These are phyloP conservation scores for Colossoma macropomum DNA, from an alignment of 2,113 vertebrate species.

Conservation along the genomic window DNA sequence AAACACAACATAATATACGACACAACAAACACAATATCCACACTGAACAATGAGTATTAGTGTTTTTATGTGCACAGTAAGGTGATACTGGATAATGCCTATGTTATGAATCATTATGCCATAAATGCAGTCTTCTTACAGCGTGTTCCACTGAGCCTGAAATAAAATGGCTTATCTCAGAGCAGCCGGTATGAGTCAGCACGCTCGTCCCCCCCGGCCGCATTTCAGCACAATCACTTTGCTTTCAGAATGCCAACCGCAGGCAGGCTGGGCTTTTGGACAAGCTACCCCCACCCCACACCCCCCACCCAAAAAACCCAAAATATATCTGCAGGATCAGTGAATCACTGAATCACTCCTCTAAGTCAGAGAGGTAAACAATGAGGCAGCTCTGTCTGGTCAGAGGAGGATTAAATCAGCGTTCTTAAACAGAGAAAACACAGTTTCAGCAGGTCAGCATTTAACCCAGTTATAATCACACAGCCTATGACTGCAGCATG, in stretches of 20 bases:
- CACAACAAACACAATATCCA: too few relatives aligned
- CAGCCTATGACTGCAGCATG: not conserved
- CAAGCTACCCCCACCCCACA: not conserved
- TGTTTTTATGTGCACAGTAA: not conserved
- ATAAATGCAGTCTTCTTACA: not conserved
- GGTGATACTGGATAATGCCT: not conserved
- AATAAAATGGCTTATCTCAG: slow-evolving; percentile 19
- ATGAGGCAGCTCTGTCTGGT: not conserved
- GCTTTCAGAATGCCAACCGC: not conserved
- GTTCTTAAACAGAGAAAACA: too few relatives aligned
- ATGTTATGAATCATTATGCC: not conserved
- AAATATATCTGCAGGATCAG: not conserved
- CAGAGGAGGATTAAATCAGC: not conserved
- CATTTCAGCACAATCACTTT: not conserved
- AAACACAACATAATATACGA: too few relatives aligned
- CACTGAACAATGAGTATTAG: not conserved
- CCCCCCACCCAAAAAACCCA: too few relatives aligned
- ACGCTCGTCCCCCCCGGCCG: not conserved
- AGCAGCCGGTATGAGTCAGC: slow-evolving; percentile 19
- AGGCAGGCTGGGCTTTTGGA: not conserved
- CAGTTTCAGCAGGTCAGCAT: not conserved
- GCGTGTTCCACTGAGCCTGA: not conserved
- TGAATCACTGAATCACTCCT: not conserved
- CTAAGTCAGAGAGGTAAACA: not conserved
- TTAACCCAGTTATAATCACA: not conserved